Evolutionary conservation across 2,113 vertebrate genomes (phyloP), one percentile per base, ranked within the genome.

Genomic region (Clinocottus analis): DNA sequence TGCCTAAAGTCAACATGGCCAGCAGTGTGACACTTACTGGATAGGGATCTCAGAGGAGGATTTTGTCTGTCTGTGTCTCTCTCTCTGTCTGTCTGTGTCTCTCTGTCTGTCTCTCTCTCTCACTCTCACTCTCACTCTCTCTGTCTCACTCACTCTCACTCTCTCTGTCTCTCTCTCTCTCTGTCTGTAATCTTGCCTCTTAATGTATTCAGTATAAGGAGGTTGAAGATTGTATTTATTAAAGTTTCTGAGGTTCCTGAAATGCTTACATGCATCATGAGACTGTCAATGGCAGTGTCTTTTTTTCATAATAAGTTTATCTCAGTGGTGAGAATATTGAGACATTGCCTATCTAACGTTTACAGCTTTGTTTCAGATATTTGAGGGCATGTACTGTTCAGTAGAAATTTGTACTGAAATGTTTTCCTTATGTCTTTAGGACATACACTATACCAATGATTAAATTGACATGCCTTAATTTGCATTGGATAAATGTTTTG

Each of bases 191-290:
- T 74, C 69, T 79, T 78, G 27, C 37, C 70, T 89, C 79, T 85
- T 45, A 49, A 14, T 74, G 55, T 83, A 53, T 29, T 74, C 51
- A 47, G 45, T 81, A 70, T 70, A 76, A 6, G 39, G 37, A 79
- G 74, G 75, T 82, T 72, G 62, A 86, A 80, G 55, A 70, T 81
- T 77, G 73, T 92, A 90, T 90, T 89, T 90, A 91, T 91, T 90
- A 51, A 86, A 70, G 51, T 75, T 82, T 78, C 49, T 47, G 60
- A 84, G 27, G 68, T 85, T 74, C 23, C 63, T 76, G 51, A 83
- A 83, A 79, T 69, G 66, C 62, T 67, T 45, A 41, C 53, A 69
- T 75, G 67, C 76, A 87, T 77, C 39, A 71, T 27, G 16, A 80
- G 45, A 85, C 83, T 59, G 6, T 75, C 72, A n/a, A 65, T 17